phyloP scores from a whole-genome alignment of 2,797 vertebrate genomes.

The Myiotriccus ornatus region DNA sequence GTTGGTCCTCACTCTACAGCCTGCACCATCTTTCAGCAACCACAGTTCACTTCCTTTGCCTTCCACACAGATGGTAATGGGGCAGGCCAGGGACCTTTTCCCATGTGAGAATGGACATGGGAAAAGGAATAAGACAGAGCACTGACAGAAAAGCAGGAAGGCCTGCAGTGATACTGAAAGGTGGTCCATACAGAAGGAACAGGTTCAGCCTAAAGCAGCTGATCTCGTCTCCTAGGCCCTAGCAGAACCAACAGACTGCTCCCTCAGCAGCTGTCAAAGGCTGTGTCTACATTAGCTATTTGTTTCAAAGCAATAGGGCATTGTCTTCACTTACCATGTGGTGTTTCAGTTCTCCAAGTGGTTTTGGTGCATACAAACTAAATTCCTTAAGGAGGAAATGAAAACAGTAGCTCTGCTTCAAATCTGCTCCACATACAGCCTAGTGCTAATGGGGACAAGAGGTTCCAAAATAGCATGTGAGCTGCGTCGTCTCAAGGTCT shows the following conservation, averaged over 20 bases:
- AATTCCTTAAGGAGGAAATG: slow-evolving; percentile 15
- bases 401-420: slow-evolving; percentile 18
- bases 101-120: neutral
- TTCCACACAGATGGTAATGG: fast-evolving
- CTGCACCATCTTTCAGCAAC: neutral
- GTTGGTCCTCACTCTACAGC: neutral
- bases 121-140: neutral
- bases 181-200: neutral
- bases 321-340: slow-evolving; percentile 20
- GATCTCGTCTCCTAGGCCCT: neutral
- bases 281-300: neutral
- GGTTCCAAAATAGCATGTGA: neutral
- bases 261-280: neutral
- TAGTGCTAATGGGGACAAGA: slow-evolving; percentile 15
- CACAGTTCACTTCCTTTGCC: neutral
- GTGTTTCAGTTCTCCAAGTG: neutral
- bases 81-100: neutral
- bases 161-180: neutral
- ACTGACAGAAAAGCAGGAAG: neutral
- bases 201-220: neutral
- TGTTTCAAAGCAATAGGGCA: neutral
- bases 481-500: neutral
- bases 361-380: slow-evolving; percentile 1
- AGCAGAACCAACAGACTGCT: neutral
- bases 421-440: neutral